Conservation (phyloP, 35 echinoderm and acorn worm genomes). For the Ophioderma brevispina region DNA sequence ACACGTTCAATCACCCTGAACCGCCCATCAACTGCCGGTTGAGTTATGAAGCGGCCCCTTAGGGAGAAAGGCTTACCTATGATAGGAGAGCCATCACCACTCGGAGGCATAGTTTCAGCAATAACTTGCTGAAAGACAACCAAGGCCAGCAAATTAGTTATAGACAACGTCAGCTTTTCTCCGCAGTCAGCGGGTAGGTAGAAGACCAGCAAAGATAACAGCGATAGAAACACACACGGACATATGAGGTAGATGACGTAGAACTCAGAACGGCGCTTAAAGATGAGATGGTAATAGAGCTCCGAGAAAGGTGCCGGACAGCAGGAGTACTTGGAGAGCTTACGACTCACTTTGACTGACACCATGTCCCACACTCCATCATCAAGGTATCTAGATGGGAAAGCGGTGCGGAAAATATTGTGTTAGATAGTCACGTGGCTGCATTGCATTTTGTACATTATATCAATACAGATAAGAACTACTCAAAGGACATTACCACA, state of each 20-base stretch:
- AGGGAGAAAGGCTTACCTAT: background rate
- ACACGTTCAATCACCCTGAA: too few species aligned
- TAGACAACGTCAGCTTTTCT: slow-evolving; percentile 3
- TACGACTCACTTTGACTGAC: background rate
- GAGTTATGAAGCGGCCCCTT: too few species aligned
- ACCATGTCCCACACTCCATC: slow-evolving; percentile 21
- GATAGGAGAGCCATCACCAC: background rate
- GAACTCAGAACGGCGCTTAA: slow-evolving; percentile 1
- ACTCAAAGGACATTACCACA: too few species aligned
- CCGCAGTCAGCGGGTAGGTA: slow-evolving; percentile 8
- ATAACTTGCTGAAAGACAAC: slow-evolving; percentile 16
- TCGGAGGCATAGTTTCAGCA: slow-evolving; percentile 20
- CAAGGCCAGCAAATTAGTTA: background rate
- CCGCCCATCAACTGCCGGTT: too few species aligned
- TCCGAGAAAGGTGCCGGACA: slow-evolving; percentile 3
- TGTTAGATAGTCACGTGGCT: too few species aligned
- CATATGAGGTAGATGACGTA: slow-evolving; percentile 12
- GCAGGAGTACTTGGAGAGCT: slow-evolving; percentile 14
- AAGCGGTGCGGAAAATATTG: too few species aligned
- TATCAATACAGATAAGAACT: too few species aligned
- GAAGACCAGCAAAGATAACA: slow-evolving; percentile 5
- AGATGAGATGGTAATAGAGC: background rate
- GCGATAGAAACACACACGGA: slow-evolving; percentile 15
- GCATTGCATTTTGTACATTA: too few species aligned
- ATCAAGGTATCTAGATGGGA: slow-evolving; percentile 1